Conservation (phyloP, 2,113 vertebrate species). For the Ibidorhyncha struthersii region DNA sequence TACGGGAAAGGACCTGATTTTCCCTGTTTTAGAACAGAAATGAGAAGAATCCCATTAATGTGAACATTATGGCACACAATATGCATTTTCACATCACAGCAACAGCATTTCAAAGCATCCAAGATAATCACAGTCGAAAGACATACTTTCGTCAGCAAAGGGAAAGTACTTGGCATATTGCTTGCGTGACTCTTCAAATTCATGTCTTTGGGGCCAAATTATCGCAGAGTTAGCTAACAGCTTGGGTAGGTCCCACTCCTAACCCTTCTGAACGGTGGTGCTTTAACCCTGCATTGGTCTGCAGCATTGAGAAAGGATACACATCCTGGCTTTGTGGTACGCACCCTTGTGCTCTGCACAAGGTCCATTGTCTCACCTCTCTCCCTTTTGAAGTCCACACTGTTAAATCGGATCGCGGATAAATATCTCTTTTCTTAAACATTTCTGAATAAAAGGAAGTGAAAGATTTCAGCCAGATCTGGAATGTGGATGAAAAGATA, state of each 20-base stretch:
- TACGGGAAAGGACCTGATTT: background rate
- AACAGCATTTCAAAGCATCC: background rate
- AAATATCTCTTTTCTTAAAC: background rate
- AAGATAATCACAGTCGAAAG: background rate
- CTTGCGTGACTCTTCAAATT: background rate
- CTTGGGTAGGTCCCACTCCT: background rate
- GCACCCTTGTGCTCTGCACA: background rate
- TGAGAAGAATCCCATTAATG: background rate
- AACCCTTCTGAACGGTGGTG: background rate
- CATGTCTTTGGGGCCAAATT: background rate
- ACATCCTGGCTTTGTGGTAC: background rate
- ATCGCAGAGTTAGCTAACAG: background rate
- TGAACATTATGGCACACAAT: background rate
- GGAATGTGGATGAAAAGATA: background rate
- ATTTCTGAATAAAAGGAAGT: slow-evolving; percentile 41
- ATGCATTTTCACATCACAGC: background rate
- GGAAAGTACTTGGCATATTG: background rate
- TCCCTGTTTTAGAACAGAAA: background rate
- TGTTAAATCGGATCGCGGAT: background rate
- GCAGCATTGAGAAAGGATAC: background rate
- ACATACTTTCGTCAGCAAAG: background rate
- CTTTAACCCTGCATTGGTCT: background rate
- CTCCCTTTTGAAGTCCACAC: background rate
- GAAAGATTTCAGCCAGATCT: background rate
- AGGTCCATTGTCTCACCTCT: background rate